These are phyloP conservation scores for Loris lydekkerianus DNA, from an alignment of 2,797 vertebrate genomes.

Conservation along the genomic window DNA sequence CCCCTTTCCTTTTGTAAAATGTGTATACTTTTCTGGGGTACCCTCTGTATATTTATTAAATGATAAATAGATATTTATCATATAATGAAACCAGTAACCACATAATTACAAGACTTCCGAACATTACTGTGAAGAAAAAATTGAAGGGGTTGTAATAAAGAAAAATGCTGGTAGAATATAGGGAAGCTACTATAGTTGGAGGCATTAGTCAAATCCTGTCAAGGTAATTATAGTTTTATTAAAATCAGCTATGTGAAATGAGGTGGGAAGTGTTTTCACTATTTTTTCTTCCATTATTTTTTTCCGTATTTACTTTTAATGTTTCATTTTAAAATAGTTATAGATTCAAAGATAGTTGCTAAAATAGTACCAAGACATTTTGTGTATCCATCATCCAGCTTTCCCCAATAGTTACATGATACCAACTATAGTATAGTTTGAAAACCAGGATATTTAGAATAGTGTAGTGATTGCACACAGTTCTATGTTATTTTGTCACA, in stretches of 20 bases:
- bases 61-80: not conserved
- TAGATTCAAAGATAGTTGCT: not conserved
- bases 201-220: not conserved
- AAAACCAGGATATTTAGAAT: not conserved
- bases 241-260: not conserved
- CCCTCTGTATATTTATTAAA: not conserved
- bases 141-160: not conserved
- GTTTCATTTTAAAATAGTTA: conserved; percentile 27
- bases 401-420: not conserved
- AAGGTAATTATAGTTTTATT: not conserved
- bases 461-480: not conserved
- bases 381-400: not conserved
- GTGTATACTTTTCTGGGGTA: not conserved
- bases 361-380: not conserved
- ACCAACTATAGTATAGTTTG: not conserved
- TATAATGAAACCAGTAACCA: not conserved
- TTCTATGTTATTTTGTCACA: not conserved
- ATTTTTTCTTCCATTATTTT: not conserved
- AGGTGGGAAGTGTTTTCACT: not conserved
- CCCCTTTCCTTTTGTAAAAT: too few relatives aligned
- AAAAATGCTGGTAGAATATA: not conserved
- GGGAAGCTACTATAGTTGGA: not conserved
- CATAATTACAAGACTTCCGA: not conserved
- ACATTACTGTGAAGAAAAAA: not conserved
- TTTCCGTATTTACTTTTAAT: not conserved